These are phyloP conservation scores for Perccottus glenii DNA, from an alignment of 2,113 vertebrate genomes.

Conservation along the genomic window DNA sequence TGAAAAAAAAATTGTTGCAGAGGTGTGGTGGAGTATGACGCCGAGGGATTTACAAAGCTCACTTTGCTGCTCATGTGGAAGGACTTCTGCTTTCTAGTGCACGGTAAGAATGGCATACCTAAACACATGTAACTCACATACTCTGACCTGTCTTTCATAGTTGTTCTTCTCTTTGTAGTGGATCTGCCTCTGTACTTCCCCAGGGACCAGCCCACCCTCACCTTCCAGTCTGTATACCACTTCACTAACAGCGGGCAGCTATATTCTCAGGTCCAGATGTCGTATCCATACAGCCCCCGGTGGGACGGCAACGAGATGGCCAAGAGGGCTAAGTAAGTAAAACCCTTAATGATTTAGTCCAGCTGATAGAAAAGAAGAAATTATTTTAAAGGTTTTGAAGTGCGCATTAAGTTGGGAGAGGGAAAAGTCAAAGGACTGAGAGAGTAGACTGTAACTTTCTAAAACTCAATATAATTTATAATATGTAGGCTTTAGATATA, in stretches of 20 bases:
- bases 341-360: background rate
- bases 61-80: conserved; percentile 97
- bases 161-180: conserved; percentile 75
- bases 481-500: conserved; percentile 2
- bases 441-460: background rate
- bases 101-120: conserved; percentile 80
- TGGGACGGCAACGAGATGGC: conserved; percentile 99
- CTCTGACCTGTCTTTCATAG: background rate
- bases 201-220: conserved; percentile 95
- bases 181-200: conserved; percentile 97
- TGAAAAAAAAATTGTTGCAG: conserved; percentile 69
- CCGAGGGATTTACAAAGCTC: conserved; percentile 98
- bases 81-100: conserved; percentile 97
- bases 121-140: conserved; percentile 46
- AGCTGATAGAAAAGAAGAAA: no score
- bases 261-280: conserved; percentile 97
- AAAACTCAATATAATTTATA: background rate
- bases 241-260: conserved; percentile 97
- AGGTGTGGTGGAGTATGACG: conserved; percentile 97
- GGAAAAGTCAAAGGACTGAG: background rate
- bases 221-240: conserved; percentile 98
- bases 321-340: conserved; percentile 96
- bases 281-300: conserved; percentile 97
- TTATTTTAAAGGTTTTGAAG: no score
- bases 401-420: background rate